Percentiles rank a stretch among this genome's conserved stretches.
Evolutionary conservation across 2,888 invertebrate genomes (phyloP).

Genomic region (Drosophila limbata): DNA sequence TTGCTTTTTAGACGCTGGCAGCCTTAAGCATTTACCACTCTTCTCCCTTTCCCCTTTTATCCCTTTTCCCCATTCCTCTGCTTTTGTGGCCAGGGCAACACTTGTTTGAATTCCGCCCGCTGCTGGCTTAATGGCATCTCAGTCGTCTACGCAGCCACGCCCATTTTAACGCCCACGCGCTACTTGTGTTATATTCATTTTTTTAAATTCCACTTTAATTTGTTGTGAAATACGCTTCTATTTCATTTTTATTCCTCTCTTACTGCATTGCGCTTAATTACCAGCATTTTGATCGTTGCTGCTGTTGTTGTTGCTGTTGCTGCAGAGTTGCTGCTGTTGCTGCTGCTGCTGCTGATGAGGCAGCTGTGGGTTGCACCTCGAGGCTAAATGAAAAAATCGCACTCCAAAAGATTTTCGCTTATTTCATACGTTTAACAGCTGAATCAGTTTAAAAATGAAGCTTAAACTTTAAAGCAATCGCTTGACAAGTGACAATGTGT

Average conservation of each 20-base stretch:
- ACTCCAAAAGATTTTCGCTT: conserved; percentile 60
- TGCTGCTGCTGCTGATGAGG: conserved; percentile 4
- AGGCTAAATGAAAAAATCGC: conserved; percentile 28
- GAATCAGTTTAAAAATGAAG: conserved; percentile 16
- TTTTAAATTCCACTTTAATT: conserved; percentile 74
- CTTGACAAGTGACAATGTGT: background rate
- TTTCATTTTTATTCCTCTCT: conserved; percentile 10
- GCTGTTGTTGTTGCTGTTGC: background rate
- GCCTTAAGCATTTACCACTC: conserved; percentile 36
- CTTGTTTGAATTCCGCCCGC: conserved; percentile 61
- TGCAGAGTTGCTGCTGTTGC: background rate
- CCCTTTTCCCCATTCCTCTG: background rate
- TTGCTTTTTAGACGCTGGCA: conserved; percentile 23
- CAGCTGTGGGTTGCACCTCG: conserved; percentile 28
- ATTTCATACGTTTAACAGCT: conserved; percentile 34
- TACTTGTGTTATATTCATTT: conserved; percentile 34
- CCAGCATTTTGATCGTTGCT: conserved; percentile 67
- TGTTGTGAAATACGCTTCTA: conserved; percentile 53
- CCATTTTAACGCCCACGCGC: conserved; percentile 26
- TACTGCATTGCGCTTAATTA: conserved; percentile 67
- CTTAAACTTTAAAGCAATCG: conserved; percentile 10
- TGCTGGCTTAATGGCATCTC: conserved; percentile 30
- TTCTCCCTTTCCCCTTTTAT: background rate
- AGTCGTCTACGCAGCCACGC: conserved; percentile 32
- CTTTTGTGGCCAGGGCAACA: conserved; percentile 39